Base-by-base conservation (phyloP, 2,888 invertebrate species). In the Magallana nippona region DNA sequence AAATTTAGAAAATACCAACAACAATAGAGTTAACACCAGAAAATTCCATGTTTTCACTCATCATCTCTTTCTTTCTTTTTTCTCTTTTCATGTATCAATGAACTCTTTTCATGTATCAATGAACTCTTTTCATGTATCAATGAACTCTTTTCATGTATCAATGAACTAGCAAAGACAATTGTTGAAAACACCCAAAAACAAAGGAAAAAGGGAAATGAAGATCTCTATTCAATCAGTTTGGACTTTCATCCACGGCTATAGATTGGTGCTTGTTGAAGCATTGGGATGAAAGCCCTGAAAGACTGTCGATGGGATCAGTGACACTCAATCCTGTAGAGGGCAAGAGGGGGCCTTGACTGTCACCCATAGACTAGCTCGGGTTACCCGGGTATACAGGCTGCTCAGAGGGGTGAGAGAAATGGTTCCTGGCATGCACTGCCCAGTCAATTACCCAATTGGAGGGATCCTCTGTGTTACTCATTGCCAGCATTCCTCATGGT, bases 321-420 rank as follows among this genome's bases (percentile, higher is more conserved):
- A 27, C 27, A 71, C 13, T 27, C 32, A 32, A 71, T 71, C 71
- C 27, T 15, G 71, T 15, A 3, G 32, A 27, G 71, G 15, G 15
- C 32, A 32, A 71, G 71, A 27, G 22, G 71, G 32, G 71, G 71
- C 71, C 71, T 71, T 71, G 71, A 71, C 71, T 71, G 71, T 71
- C 71, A 71, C 27, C 71, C 71, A 19, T 11, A 71, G 1, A 32
- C 15, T 27, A 15, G 71, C 2, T 71, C 71, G 2, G 71, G 71
- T 71, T 71, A 27, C 71, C 27, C 15, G 8, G 71, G 71, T 32
- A 71, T 32, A 71, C 3, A 71, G 32, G 2, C 71, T 71, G 71
- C 17, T 22, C 71, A 71, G 71, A 22, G 27, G 32, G 32, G 71
- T 71, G 71, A 71, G 71, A 71, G 22, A 71, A 71, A 27, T 71